Evolutionary conservation across 1,140 invertebrate genomes (phyloP).

Genomic region (Eumaeus atala): DNA sequence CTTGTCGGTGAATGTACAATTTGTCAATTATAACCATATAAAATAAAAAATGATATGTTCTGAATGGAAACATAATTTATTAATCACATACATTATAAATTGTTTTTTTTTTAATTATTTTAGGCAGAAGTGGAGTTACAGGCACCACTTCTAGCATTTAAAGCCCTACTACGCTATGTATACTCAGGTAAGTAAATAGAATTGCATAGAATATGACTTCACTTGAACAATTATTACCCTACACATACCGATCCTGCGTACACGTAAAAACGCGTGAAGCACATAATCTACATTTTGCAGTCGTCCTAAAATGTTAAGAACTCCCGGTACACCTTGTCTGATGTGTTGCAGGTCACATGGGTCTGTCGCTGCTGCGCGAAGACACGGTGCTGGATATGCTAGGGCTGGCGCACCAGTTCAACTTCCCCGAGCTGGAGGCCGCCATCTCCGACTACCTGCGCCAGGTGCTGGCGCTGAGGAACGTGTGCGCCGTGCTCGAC

Average conservation of each 20-base stretch:
- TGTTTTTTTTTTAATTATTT: slow-evolving; percentile 21
- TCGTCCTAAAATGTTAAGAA: too few species aligned
- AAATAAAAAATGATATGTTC: too few species aligned
- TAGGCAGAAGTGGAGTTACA: slow-evolving; percentile 89
- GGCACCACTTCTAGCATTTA: slow-evolving; percentile 92
- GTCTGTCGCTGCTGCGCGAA: slow-evolving; percentile 87
- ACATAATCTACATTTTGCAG: too few species aligned
- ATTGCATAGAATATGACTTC: too few species aligned
- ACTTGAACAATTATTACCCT: too few species aligned
- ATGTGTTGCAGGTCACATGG: slow-evolving; percentile 75
- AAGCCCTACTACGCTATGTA: slow-evolving; percentile 93
- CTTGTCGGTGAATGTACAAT: too few species aligned
- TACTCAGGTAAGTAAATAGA: slow-evolving; percentile 88
- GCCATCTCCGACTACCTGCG: slow-evolving; percentile 95
- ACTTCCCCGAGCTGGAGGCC: slow-evolving; percentile 92
- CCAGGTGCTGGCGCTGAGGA: slow-evolving; percentile 88
- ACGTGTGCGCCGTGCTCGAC: slow-evolving; percentile 95
- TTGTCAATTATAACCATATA: too few species aligned
- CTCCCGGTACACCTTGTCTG: too few species aligned
- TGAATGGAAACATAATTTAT: too few species aligned
- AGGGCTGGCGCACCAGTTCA: slow-evolving; percentile 95
- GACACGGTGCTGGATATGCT: slow-evolving; percentile 91
- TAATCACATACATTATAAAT: too few species aligned
- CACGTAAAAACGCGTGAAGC: too few species aligned
- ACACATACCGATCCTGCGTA: too few species aligned